Evolutionary conservation across 2,888 invertebrate species (phyloP), one percentile per base, ranked within the genome.

Genomic region (Pemphredon lugubris): DNA sequence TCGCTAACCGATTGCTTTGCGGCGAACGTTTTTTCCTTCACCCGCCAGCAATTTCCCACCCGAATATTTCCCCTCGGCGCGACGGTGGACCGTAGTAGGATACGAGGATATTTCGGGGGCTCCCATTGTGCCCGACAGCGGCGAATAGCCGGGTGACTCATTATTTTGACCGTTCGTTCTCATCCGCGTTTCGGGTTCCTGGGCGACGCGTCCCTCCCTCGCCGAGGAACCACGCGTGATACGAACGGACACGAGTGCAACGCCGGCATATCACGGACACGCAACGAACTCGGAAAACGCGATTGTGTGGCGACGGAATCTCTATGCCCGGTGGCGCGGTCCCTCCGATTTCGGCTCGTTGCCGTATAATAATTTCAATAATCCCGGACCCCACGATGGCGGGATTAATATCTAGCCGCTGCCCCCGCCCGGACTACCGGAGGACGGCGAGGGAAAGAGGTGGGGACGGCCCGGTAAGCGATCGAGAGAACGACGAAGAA

Each of bases 331-430:
- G 60, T 58, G 79, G 73, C 75, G 45, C 60, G 37, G 40, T n/a
- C 34, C 34, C 34, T 71, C 75, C 81, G 80, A 85, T 84, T 85
- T 79, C 79, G 82, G 82, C 81, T 79, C 77, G 80, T 75, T 70
- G 79, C 77, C 77, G 84, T 78, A 83, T 83, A 84, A 85, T 87
- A 84, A 86, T 87, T 87, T 85, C 84, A 84, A 82, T 86, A 86
- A 87, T 85, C 86, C 83, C 73, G 68, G 79, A 79, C 73, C 79
- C 83, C 83, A 75, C 75, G 75, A 75, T 75, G 79, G 67, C 67
- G 57, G 83, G 83, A 86, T 87, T 87, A 87, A 85, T 84, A 83
- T 70, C 67, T 73, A 72, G 53, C 63, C 70, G 55, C 6, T 26
- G 60, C 39, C 50, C 66, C 39, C 14, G n/a, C n/a, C 26, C 26